These are phyloP conservation scores for Ypsolopha sequella DNA, from an alignment of 2,888 invertebrate species.

Conservation along the genomic window DNA sequence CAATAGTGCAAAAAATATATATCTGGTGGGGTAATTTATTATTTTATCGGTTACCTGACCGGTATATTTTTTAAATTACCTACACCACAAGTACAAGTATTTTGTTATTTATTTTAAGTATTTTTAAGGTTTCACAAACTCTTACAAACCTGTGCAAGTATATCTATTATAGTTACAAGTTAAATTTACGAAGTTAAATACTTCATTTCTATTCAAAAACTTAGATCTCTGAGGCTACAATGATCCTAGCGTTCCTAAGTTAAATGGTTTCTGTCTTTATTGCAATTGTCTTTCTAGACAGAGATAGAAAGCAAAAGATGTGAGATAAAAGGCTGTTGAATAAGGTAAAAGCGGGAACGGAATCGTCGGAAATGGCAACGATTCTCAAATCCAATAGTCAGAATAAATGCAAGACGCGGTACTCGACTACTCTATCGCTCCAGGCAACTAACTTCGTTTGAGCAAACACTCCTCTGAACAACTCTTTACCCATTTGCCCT, in stretches of 20 bases:
- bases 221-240: background rate
- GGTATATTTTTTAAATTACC: too few species aligned
- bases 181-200: background rate
- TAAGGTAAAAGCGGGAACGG: background rate
- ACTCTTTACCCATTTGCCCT: conserved; percentile 37
- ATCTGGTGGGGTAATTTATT: too few species aligned
- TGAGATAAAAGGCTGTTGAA: background rate
- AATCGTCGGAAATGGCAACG: conserved; percentile 21
- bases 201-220: background rate
- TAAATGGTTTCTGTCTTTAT: background rate
- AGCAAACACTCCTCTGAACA: conserved; percentile 35
- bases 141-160: too few species aligned
- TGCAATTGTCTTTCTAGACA: background rate
- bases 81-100: too few species aligned
- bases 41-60: too few species aligned
- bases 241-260: background rate
- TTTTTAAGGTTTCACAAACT: too few species aligned
- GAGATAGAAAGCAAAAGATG: background rate
- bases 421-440: conserved; percentile 27
- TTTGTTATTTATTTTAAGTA: too few species aligned
- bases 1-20: too few species aligned
- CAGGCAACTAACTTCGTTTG: conserved; percentile 42
- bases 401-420: conserved; percentile 35
- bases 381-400: conserved; percentile 39
- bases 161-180: too few species aligned